A percentile compares a stretch with the other conserved stretches of the same genome.
Conservation (phyloP, 2,888 invertebrate species). For the Zygaena filipendulae region DNA sequence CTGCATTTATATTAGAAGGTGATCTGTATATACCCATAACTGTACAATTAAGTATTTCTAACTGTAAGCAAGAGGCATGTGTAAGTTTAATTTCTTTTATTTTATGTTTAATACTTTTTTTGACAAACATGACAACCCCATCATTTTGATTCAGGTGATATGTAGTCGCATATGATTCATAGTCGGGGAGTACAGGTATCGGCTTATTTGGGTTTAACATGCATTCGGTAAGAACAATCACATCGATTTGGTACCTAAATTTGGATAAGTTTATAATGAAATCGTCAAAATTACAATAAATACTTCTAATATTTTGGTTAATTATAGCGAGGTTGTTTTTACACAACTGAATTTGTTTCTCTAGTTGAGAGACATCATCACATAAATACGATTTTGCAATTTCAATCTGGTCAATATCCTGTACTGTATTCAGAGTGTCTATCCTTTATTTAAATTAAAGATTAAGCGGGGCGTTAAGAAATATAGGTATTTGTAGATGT, state of each 20-base stretch:
- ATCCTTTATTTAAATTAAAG: too few species aligned
- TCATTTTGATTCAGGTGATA: constrained; percentile 6
- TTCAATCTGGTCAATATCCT: too few species aligned
- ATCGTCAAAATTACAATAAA: constrained; percentile 5
- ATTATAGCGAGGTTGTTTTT: constrained; percentile 3
- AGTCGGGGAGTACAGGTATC: constrained; percentile 3
- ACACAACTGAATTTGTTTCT: not conserved
- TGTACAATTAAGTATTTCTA: not conserved
- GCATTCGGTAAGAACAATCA: constrained; percentile 9
- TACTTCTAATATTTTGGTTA: constrained; percentile 6
- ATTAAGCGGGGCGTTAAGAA: too few species aligned
- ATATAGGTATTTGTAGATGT: too few species aligned
- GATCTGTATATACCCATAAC: constrained; percentile 5
- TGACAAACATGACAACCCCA: constrained; percentile 5
- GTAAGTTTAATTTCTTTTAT: constrained; percentile 4
- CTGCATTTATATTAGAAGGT: constrained; percentile 2
- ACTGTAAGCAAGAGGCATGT: constrained; percentile 5
- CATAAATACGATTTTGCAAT: too few species aligned
- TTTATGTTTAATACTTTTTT: constrained; percentile 1
- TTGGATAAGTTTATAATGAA: constrained; percentile 1
- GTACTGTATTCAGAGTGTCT: too few species aligned
- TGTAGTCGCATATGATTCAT: not conserved
- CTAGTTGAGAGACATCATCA: too few species aligned
- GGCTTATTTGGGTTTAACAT: constrained; percentile 3
- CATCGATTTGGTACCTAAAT: constrained; percentile 1